phyloP scores from a whole-genome alignment of 2,888 invertebrate species.

The Erannis defoliaria region DNA sequence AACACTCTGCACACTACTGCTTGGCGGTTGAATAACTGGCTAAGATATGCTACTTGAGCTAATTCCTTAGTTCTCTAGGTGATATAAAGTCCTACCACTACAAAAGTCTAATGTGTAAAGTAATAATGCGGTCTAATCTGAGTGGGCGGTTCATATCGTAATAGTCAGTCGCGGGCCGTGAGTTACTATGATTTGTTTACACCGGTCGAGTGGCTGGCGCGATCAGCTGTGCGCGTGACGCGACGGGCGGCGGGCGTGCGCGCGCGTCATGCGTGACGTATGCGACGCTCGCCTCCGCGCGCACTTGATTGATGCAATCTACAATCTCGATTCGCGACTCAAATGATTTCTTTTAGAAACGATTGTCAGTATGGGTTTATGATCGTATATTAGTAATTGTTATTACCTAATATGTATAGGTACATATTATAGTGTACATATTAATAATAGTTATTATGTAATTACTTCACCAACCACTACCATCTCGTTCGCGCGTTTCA shows the following conservation, averaged over 20 bases:
- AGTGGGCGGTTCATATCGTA: constrained; percentile 46
- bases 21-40: too few relatives aligned
- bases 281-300: constrained; percentile 32
- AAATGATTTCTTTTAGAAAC: constrained; percentile 23
- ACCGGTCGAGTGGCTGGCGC: constrained; percentile 64
- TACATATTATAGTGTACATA: too few relatives aligned
- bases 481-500: too few relatives aligned
- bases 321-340: constrained; percentile 42
- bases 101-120: too few relatives aligned
- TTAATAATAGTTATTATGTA: too few relatives aligned
- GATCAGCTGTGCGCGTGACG: constrained; percentile 81
- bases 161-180: constrained; percentile 58
- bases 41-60: too few relatives aligned
- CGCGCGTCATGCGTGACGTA: constrained; percentile 60
- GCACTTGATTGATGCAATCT: constrained; percentile 37
- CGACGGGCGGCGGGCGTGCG: constrained; percentile 53
- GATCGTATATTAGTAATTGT: neutral
- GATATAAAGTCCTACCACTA: too few relatives aligned
- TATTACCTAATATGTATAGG: neutral
- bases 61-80: too few relatives aligned
- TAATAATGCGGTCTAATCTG: constrained; percentile 47
- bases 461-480: too few relatives aligned
- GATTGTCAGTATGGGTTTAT: constrained; percentile 8
- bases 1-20: too few relatives aligned
- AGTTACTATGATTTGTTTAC: constrained; percentile 84